Conservation (phyloP, 2,888 invertebrate species). For the Belgica antarctica region DNA sequence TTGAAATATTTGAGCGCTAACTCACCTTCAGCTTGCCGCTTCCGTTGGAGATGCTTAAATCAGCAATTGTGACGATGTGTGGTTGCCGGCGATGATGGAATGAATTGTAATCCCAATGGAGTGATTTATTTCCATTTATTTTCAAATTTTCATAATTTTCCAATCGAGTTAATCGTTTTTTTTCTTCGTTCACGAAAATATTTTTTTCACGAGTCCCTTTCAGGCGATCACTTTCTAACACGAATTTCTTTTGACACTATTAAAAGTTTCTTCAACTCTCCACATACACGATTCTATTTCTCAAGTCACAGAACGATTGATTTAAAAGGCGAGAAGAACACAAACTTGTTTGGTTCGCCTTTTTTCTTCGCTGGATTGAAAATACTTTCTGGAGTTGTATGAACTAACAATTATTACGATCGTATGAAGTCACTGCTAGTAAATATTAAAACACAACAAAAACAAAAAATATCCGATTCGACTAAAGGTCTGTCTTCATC, state of each 20-base stretch:
- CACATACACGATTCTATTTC: conserved; percentile 2
- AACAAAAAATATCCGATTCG: conserved; percentile 16
- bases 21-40: conserved; percentile 12
- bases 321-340: not conserved
- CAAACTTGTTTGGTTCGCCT: conserved; percentile 21
- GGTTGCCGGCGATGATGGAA: conserved; percentile 37
- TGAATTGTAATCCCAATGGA: conserved; percentile 42
- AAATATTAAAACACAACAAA: conserved; percentile 22
- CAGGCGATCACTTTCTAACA: not conserved
- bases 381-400: not conserved
- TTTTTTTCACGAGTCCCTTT: not conserved
- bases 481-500: conserved; percentile 43
- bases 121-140: conserved; percentile 42
- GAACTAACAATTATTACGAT: conserved; percentile 35
- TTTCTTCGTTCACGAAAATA: not conserved
- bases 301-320: not conserved
- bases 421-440: conserved; percentile 28
- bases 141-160: conserved; percentile 9
- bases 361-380: not conserved
- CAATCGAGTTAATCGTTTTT: not conserved
- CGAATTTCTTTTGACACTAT: conserved; percentile 10
- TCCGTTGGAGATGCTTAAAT: conserved; percentile 29
- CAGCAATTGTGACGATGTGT: conserved; percentile 26
- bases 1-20: not conserved
- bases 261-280: conserved; percentile 20